Evolutionary conservation across 2,888 invertebrate species (phyloP), one percentile per base, ranked within the genome.

Genomic region (Drosophila subsilvestris): DNA sequence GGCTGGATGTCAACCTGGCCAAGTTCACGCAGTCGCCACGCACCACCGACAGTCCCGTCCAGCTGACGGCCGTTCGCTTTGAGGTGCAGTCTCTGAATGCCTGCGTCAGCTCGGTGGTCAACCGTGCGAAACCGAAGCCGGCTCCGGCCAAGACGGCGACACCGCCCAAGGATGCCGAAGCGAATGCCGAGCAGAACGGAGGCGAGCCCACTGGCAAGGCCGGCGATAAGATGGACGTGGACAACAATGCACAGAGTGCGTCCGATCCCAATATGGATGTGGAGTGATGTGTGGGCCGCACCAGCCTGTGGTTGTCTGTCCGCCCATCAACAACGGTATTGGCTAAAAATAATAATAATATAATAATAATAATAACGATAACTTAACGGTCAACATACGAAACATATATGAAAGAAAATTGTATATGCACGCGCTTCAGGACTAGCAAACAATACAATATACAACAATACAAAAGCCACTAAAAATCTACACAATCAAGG

Each of bases 71-170:
- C 90, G 96, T 98, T 79, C 94, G 95, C 60, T 94, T 95, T 76
- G 96, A 97, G 91, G 94, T 95, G 92, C 95, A 95, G 93, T 96
- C 85, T 37, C 86, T 92, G 20, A 89, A 84, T 50, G 74, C 89
- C 47, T 90, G 90, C 51, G 94, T 95, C 48, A 94, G 94, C 88
- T 96, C 97, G 7, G 96, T 98, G 76, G 93, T 98, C 75, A 97
- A 96, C 92, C 98, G 98, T 91, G 97, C 97, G 57, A 97, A 97
- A 92, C 98, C 98, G 8, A 97, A 98, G 92, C 94, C 94, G 51
- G 94, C 93, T 45, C 50, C 93, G 29, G 83, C 90, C 45, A 82
- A 90, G 25, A 73, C 88, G 61, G 71, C 89, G 51, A 74, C 89
- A 60, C 75, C 89, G 32, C 76, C 84, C 27, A 89, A 90, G 74